Evolutionary conservation across 2,797 vertebrate species (phyloP), one percentile per base, ranked within the genome.

Genomic region (Sebastes minor): DNA sequence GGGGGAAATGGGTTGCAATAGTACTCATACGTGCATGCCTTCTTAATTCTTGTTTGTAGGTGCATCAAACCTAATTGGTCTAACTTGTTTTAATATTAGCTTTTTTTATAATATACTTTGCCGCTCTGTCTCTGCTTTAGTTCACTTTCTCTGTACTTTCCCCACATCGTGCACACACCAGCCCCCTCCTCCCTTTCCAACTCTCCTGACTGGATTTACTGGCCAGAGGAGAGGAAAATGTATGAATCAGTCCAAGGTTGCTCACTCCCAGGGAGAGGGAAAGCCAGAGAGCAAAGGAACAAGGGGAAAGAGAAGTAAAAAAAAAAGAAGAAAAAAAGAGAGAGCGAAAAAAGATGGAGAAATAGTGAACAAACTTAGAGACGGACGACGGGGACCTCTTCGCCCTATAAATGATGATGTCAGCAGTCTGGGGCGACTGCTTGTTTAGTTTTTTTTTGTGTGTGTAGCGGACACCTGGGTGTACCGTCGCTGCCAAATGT

Each of bases 161-260:
- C 73, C 74, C 72, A 69, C 78, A 88, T 86, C 77, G 59, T 76
- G 68, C 82, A 74, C 69, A 80, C 73, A 28, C 67, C 46, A 28
- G 16, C 32, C 53, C 35, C 20, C 62, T 42, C 14, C 38, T 28
- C 28, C 18, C 32, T 77, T 85, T 80, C 90, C 86, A 86, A 81
- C 75, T 90, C 81, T 90, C 81, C 81, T 87, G 80, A 91, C 88
- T 90, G 88, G 84, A 92, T 91, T 93, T 89, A 93, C 90, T 95
- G 94, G 94, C 94, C 80, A 90, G 88, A 83, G 79, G 88, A 91
- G 88, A 92, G 95, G 95, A 95, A 95, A 95, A 95, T 90, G 88
- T 94, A 92, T 94, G 94, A 95, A 92, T 94, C 92, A 92, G 82
- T 92, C 83, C 89, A 90, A 90, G 89, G 88, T 85, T 88, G 87